These are phyloP conservation scores for Taxidea taxus DNA, from an alignment of 2,113 vertebrate species.

Conservation along the genomic window DNA sequence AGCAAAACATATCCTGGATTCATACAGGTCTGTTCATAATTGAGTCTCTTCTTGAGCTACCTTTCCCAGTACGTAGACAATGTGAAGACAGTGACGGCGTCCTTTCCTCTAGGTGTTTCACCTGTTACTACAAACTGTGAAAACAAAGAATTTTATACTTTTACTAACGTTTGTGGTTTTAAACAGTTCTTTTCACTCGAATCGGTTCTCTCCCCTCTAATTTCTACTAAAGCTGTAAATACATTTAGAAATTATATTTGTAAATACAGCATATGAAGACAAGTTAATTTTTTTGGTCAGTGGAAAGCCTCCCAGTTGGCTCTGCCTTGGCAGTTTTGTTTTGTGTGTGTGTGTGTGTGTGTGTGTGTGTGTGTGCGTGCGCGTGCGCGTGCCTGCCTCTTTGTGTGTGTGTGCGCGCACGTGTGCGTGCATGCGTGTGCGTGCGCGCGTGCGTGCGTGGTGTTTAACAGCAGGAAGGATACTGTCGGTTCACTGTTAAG, in stretches of 20 bases:
- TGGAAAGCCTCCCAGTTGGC: conserved; percentile 72
- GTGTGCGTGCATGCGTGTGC: rapidly evolving
- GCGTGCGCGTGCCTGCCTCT: background rate
- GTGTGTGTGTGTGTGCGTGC: background rate
- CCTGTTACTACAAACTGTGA: conserved; percentile 86
- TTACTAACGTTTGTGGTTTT: conserved; percentile 82
- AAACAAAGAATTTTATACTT: conserved; percentile 84
- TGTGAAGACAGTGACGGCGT: conserved; percentile 85
- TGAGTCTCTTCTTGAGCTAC: conserved; percentile 86
- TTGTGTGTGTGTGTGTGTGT: background rate
- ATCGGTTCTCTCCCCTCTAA: conserved; percentile 76
- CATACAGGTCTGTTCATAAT: conserved; percentile 82
- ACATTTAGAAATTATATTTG: conserved; percentile 80
- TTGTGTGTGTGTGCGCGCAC: background rate
- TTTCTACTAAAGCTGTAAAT: conserved; percentile 85
- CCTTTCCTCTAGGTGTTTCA: conserved; percentile 80
- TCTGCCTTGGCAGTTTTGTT: conserved; percentile 59
- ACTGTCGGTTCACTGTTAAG: conserved; percentile 82
- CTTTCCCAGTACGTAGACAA: conserved; percentile 82
- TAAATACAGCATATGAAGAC: conserved; percentile 80
- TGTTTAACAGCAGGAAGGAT: conserved; percentile 76
- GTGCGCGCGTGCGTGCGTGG: background rate
- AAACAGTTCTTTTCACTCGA: conserved; percentile 75
- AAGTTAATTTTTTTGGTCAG: conserved; percentile 69
- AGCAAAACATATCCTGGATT: conserved; percentile 78